A percentile compares a stretch with the other conserved stretches of the same genome.
Conservation (phyloP, 2,797 vertebrate genomes). For the Manis javanica region DNA sequence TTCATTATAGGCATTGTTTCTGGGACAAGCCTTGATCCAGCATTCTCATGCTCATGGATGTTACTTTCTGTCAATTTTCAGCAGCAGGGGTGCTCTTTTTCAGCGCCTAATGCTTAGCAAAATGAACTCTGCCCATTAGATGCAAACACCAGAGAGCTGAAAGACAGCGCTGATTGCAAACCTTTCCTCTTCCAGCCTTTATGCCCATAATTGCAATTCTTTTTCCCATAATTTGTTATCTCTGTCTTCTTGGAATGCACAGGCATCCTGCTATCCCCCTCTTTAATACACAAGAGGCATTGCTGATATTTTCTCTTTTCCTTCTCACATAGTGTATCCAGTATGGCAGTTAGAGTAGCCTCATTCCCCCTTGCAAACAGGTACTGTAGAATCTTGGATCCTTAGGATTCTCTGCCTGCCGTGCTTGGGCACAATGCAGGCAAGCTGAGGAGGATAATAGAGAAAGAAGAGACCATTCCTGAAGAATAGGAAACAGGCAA, state of each 20-base stretch:
- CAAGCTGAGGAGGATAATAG: not conserved
- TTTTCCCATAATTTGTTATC: not conserved
- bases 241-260: not conserved
- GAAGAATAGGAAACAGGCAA: not conserved
- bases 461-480: not conserved
- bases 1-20: not conserved
- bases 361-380: not conserved
- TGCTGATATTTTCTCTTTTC: not conserved
- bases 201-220: not conserved
- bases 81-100: not conserved
- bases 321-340: not conserved
- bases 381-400: constrained; percentile 20
- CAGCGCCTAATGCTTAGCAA: not conserved
- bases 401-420: constrained; percentile 9
- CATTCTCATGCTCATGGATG: not conserved
- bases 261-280: not conserved
- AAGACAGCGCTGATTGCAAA: not conserved
- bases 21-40: not conserved
- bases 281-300: not conserved
- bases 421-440: not conserved
- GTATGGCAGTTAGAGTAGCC: constrained; percentile 23
- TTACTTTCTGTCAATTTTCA: not conserved
- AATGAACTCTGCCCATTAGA: not conserved
- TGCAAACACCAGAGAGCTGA: not conserved
- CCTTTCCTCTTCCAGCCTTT: not conserved